Conservation (phyloP, 2,113 vertebrate species). For the Smithornis capensis region DNA sequence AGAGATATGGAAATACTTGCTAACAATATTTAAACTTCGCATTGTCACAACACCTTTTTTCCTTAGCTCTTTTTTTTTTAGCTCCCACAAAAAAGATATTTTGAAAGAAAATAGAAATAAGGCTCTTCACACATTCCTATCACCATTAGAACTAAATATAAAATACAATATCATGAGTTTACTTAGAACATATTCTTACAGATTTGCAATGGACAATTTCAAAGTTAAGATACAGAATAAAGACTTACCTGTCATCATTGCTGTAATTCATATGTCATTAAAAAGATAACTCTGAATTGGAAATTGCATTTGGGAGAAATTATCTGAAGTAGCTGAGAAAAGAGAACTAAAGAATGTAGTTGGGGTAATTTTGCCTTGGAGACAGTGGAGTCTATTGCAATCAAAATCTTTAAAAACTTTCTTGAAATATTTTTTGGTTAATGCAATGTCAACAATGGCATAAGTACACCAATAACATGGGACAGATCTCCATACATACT, state of each 20-base stretch:
- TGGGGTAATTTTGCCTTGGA: neutral
- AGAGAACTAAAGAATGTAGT: neutral
- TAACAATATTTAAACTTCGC: conserved; percentile 19
- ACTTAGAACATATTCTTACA: neutral
- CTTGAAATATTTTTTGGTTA: neutral
- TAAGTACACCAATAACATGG: neutral
- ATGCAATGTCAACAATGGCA: neutral
- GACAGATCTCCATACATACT: neutral
- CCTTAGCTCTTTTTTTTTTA: neutral
- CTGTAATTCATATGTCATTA: neutral
- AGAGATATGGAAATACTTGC: neutral
- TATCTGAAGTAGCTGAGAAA: neutral
- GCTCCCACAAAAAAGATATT: neutral
- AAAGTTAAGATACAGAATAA: neutral
- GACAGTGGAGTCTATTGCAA: neutral
- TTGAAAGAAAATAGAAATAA: neutral
- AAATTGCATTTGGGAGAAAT: neutral
- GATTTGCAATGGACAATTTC: neutral
- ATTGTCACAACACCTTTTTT: neutral
- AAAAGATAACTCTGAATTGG: neutral
- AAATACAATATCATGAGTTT: neutral
- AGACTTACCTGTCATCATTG: neutral
- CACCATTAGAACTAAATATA: neutral
- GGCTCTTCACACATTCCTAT: neutral
- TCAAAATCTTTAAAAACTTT: neutral